Base-by-base conservation (phyloP, 2,113 vertebrate genomes). In the Calidris pygmaea region DNA sequence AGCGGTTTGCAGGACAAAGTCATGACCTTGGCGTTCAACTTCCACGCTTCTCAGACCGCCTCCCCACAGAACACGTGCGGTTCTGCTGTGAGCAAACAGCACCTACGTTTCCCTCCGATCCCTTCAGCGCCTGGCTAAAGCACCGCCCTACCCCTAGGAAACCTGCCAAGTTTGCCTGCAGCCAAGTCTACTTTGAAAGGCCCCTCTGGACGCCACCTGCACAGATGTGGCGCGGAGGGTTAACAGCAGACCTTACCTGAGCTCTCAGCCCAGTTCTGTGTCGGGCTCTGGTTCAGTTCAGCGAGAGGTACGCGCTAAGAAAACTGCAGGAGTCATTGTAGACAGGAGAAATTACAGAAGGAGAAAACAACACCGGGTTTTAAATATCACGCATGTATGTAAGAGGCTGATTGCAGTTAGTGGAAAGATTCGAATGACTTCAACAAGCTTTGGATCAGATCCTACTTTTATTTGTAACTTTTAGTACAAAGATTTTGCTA, bases 41-140 rank as follows among this genome's bases (percentile, higher is more conserved):
- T 59, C 62, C 20, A 6, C 4, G 12, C 41, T 79, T 48, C 56
- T 65, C 10, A 0, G 34, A 39, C 0, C 0, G 0, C 45, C 52
- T 85, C 85, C 34, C 35, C 60, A 48, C 15, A 27, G 47, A 62
- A 48, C 23, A 35, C 1, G 15, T 39, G 34, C 41, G 39, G 35
- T 55, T 88, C 56, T 78, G 34, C 65, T 55, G 14, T 22, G 35
- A 67, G 78, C 35, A 84, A 77, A 43, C 13, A 80, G 53, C 37
- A 74, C 41, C 37, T 41, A 4, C 20, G 1, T 34, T 85, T 91
- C 65, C 60, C 10, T 92, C 60, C 41, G 73, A n/a, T 70, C 37
- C 47, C 17, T 32, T 70, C 53, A n/a, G 55, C 1, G 0, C 12
- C 60, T 29, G 66, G 43, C 52, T 60, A 39, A 63, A 72, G 32